A percentile compares a stretch with the other conserved stretches of the same genome.
Conservation (phyloP, 2,888 invertebrate species). For the Halictus ligatus region DNA sequence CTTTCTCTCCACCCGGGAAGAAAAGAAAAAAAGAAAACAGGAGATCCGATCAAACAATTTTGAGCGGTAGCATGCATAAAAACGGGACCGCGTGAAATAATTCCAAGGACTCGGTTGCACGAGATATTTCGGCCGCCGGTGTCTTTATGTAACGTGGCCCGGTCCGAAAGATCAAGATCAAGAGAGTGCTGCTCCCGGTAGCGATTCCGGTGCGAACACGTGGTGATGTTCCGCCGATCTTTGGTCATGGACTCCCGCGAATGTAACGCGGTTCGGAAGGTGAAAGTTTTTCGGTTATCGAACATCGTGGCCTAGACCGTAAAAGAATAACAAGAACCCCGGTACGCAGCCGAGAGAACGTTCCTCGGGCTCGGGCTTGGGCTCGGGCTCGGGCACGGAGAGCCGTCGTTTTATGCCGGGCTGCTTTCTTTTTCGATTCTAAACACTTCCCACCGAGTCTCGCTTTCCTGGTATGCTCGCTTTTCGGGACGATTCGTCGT, state of each 20-base stretch:
- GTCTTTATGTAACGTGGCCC: constrained; percentile 53
- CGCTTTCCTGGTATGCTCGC: constrained; percentile 25
- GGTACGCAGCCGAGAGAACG: constrained; percentile 43
- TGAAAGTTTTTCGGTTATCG: constrained; percentile 81
- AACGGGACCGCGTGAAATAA: neutral
- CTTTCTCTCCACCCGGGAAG: neutral
- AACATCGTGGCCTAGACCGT: constrained; percentile 80
- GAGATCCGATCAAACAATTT: neutral
- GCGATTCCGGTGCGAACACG: constrained; percentile 30
- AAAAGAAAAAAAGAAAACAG: neutral
- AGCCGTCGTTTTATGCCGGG: constrained; percentile 42
- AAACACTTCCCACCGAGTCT: constrained; percentile 32
- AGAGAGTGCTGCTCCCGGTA: constrained; percentile 23
- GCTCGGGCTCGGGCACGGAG: constrained; percentile 39
- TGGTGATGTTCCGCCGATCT: constrained; percentile 55
- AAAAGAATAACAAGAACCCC: constrained; percentile 68
- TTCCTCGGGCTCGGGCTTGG: constrained; percentile 41
- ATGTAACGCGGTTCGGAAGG: constrained; percentile 68
- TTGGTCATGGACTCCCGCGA: constrained; percentile 64
- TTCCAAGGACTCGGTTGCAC: constrained; percentile 6
- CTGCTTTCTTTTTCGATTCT: constrained; percentile 71
- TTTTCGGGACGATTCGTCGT: neutral
- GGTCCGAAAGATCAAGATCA: constrained; percentile 67
- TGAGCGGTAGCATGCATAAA: neutral
- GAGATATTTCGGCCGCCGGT: constrained; percentile 39